phyloP scores from a whole-genome alignment of 2,113 vertebrate genomes.

The human (Homo sapiens) region GRCh38 chr4:112617001-112617500 shows the following conservation, averaged over 20 bases:
- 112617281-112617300: background rate
- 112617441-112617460: constrained; percentile 63
- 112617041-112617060: too few relatives aligned
- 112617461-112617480: background rate
- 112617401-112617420: constrained; percentile 21
- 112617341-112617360: background rate
- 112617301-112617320: background rate
- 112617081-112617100: too few relatives aligned
- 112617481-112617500: background rate
- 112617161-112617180: background rate
- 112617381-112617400: background rate
- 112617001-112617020: too few relatives aligned
- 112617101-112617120: background rate
- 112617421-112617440: constrained; percentile 76
- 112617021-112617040: too few relatives aligned
- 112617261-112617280: background rate
- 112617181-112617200: background rate
- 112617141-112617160: background rate
- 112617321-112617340: background rate
- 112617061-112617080: too few relatives aligned
- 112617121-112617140: background rate
- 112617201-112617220: background rate
- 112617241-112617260: background rate
- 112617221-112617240: background rate
- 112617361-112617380: background rate